Evolutionary conservation across 2,888 invertebrate species (phyloP), one percentile per base, ranked within the genome.

Genomic region (Balanococcus diminutus): DNA sequence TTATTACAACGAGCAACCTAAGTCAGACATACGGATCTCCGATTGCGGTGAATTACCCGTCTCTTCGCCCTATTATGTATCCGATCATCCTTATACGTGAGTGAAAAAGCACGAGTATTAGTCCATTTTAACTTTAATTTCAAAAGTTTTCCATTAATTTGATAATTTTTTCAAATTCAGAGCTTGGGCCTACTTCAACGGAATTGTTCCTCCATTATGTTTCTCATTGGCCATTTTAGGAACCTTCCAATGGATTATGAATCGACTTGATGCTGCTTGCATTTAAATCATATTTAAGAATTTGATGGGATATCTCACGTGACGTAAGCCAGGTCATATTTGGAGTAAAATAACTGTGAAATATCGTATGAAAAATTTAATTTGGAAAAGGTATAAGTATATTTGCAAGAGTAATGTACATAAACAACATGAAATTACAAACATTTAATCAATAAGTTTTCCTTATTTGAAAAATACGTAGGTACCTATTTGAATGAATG

Each of bases 11-110:
- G 82, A 86, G n/a, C 94, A 92, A 88, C 98, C 98, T n/a, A 89
- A 90, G 22, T 92, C 94, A 89, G 96, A 97, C 89, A 95, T 98
- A 72, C 92, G 94, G 31, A 97, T 99, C 89, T 93, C 91, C 14
- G 93, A 96, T 89, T 92, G 94, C 89, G 95, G 95, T 36, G 92
- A 92, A 19, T 93, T 96, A 89, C 90, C 91, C 36, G 92, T 96
- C 1, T 88, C 92, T 0, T 94, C 94, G 90, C 97, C 98, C 86
- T 98, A 96, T 91, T 92, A 92, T 88, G 91, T 94, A 87, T 92
- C 93, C 6, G 94, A 95, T 88, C 92, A 93, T 88, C 92, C 93
- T 87, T 94, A 94, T 89, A 93, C 93, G 94, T 94, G 83, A 87
- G 79, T 79, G 19, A 51, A 46, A 83, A 72, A 46, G 28, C 9